phyloP scores from a whole-genome alignment of 2,113 vertebrate genomes.

The Emydura subglobosa region DNA sequence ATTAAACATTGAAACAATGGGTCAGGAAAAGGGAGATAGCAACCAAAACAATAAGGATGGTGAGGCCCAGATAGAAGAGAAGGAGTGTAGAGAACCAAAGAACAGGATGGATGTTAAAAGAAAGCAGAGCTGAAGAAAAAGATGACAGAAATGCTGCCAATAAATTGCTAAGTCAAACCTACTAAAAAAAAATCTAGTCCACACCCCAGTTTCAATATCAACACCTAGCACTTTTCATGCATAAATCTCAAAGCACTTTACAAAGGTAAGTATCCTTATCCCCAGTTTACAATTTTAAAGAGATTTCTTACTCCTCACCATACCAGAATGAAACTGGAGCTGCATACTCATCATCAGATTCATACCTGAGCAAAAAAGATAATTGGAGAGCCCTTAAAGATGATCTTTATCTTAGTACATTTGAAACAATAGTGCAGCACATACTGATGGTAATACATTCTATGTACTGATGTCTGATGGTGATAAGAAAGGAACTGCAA shows the following conservation, averaged over 20 bases:
- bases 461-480: no score
- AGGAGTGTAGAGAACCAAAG: background rate
- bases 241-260: background rate
- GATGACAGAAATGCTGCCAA: background rate
- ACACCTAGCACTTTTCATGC: background rate
- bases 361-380: background rate
- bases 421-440: background rate
- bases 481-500: background rate
- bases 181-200: background rate
- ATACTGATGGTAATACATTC: background rate
- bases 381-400: background rate
- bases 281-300: background rate
- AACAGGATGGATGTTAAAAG: background rate
- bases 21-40: background rate
- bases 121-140: background rate
- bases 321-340: background rate
- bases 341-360: background rate
- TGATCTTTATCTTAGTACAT: background rate
- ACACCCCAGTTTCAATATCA: background rate
- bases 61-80: slow-evolving; percentile 20
- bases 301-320: background rate
- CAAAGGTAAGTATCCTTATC: background rate
- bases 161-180: background rate
- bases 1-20: slow-evolving; percentile 42
- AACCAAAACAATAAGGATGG: slow-evolving; percentile 34